phyloP scores from a whole-genome alignment of 2,113 vertebrate species.

The Ptyas mucosa region DNA sequence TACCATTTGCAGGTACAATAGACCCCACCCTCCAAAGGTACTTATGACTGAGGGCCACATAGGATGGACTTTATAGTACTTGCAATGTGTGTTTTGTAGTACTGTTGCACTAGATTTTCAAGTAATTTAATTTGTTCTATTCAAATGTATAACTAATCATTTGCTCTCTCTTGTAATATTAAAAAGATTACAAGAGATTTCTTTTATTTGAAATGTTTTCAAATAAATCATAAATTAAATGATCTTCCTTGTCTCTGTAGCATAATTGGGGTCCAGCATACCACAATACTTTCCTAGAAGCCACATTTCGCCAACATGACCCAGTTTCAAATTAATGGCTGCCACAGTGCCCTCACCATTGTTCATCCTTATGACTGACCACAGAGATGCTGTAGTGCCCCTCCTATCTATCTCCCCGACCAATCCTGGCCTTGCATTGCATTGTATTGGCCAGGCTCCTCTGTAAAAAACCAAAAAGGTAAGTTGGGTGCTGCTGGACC shows the following conservation, averaged over 20 bases:
- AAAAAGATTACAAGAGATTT: background rate
- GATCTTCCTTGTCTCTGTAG: background rate
- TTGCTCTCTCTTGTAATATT: background rate
- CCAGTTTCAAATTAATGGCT: background rate
- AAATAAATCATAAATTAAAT: background rate
- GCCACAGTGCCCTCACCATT: background rate
- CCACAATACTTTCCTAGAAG: background rate
- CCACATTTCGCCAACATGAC: background rate
- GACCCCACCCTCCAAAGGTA: background rate
- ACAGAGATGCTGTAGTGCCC: background rate
- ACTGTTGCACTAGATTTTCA: background rate
- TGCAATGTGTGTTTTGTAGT: background rate
- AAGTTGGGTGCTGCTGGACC: background rate
- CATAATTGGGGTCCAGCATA: background rate
- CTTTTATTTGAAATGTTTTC: background rate
- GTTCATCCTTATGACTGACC: background rate
- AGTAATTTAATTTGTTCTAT: background rate
- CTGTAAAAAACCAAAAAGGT: background rate
- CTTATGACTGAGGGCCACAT: background rate
- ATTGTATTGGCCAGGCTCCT: background rate
- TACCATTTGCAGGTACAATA: background rate
- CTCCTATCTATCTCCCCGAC: background rate
- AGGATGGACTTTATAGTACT: background rate
- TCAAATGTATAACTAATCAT: background rate
- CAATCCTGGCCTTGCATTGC: background rate